phyloP scores from a whole-genome alignment of 2,888 invertebrate species.

The Carcina quercana region DNA sequence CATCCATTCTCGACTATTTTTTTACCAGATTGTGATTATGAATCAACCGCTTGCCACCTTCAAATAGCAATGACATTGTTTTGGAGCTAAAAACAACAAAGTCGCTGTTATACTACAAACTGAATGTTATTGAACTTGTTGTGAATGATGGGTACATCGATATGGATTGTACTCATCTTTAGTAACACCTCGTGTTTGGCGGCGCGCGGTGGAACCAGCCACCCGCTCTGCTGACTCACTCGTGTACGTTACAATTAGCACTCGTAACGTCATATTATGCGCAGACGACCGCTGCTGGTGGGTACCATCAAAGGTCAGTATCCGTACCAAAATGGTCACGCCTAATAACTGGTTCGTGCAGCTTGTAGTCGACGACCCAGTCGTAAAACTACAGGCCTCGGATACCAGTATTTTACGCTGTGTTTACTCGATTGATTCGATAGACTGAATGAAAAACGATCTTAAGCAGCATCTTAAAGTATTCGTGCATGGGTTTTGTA shows the following conservation, averaged over 20 bases:
- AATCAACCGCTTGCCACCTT: too few species aligned
- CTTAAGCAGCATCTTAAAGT: conserved; percentile 9
- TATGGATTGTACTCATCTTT: too few species aligned
- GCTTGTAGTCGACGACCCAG: conserved; percentile 65
- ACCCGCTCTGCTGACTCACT: conserved; percentile 58
- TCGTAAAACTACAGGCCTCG: conserved; percentile 64
- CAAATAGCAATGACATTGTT: too few species aligned
- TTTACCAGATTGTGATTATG: too few species aligned
- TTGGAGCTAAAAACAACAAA: too few species aligned
- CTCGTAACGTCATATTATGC: conserved; percentile 56
- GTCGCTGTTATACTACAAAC: too few species aligned
- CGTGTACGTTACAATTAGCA: conserved; percentile 66
- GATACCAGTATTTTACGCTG: conserved; percentile 67
- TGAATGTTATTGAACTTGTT: too few species aligned
- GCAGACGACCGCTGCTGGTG: conserved; percentile 50
- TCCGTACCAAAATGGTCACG: conserved; percentile 74
- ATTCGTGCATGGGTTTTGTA: too few species aligned
- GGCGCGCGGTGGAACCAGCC: conserved; percentile 45
- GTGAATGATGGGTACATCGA: too few species aligned
- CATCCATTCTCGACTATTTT: too few species aligned
- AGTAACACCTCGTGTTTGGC: too few species aligned
- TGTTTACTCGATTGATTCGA: conserved; percentile 61
- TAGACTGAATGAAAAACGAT: conserved; percentile 48
- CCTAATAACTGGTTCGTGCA: conserved; percentile 72
- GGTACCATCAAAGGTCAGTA: conserved; percentile 71